Evolutionary conservation across 1,140 invertebrate species (phyloP).

Genomic region (Nylanderia fulva): DNA sequence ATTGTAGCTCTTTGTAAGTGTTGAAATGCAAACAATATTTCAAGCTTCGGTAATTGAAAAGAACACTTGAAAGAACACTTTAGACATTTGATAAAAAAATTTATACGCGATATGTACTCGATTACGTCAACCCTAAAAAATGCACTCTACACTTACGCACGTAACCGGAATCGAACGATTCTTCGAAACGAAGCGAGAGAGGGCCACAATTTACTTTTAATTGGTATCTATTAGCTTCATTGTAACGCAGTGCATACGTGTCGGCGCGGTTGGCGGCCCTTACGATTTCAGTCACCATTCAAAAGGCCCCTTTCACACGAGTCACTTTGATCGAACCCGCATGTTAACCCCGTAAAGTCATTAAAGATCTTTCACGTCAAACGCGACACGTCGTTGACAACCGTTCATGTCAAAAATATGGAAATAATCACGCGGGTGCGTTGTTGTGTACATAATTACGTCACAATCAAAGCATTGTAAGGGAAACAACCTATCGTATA

Average conservation of each 20-base stretch:
- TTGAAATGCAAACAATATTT: background rate
- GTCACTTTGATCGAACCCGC: conserved; percentile 67
- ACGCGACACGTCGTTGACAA: conserved; percentile 36
- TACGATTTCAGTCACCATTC: conserved; percentile 61
- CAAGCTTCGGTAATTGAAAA: background rate
- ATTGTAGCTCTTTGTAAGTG: conserved; percentile 9
- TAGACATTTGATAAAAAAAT: background rate
- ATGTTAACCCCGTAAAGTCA: conserved; percentile 63
- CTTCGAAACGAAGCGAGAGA: conserved; percentile 59
- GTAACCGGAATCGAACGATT: conserved; percentile 30
- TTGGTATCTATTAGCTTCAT: conserved; percentile 81
- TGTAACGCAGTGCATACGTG: conserved; percentile 71
- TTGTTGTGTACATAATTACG: background rate
- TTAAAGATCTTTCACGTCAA: conserved; percentile 65
- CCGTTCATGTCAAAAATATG: conserved; percentile 4
- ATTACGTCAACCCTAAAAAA: background rate
- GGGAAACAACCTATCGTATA: background rate
- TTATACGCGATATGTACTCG: background rate
- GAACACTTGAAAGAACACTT: background rate
- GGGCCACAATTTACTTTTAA: conserved; percentile 75
- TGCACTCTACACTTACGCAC: background rate
- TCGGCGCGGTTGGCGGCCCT: conserved; percentile 40
- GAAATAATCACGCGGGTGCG: background rate
- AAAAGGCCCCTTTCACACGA: conserved; percentile 57
- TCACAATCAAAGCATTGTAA: conserved; percentile 27